A percentile compares a stretch with the other conserved stretches of the same genome.
These are phyloP conservation scores for Siphamia tubifer DNA, from an alignment of 2,113 vertebrate species.

Conservation along the genomic window DNA sequence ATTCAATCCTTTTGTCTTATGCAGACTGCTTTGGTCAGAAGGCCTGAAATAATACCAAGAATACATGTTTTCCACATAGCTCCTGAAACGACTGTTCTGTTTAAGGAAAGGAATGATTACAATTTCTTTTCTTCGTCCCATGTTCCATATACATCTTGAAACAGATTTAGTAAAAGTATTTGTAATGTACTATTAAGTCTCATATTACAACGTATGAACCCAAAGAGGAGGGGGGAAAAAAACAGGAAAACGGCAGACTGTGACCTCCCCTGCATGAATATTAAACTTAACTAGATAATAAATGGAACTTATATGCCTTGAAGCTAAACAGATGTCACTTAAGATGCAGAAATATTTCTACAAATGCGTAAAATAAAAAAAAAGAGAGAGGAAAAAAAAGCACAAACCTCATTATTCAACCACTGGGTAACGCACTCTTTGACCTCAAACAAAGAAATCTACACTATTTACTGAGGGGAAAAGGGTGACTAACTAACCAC, in stretches of 20 bases:
- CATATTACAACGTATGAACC: not conserved
- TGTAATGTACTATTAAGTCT: not conserved
- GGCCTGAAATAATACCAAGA: constrained; percentile 52
- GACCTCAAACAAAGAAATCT: not conserved
- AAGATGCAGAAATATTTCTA: not conserved
- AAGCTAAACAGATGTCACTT: not conserved
- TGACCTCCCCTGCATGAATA: constrained; percentile 35
- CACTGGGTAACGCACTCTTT: not conserved
- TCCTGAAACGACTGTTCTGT: constrained; percentile 7
- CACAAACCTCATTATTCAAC: not conserved
- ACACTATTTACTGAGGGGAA: not conserved
- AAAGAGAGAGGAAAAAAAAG: no score
- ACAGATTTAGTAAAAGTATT: not conserved
- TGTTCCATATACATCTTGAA: not conserved
- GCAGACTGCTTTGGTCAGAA: not conserved
- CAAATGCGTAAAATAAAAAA: not conserved
- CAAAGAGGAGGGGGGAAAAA: not conserved
- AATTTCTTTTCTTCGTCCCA: not conserved
- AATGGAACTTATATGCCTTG: not conserved
- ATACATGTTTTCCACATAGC: constrained; percentile 33
- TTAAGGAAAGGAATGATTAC: constrained; percentile 26
- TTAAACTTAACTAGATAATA: no score
- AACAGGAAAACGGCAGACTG: not conserved
- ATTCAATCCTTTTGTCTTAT: not conserved
- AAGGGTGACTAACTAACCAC: not conserved